Evolutionary conservation across 2,888 invertebrate species (phyloP), one percentile per base, ranked within the genome.

Genomic region (Beris chalybata): DNA sequence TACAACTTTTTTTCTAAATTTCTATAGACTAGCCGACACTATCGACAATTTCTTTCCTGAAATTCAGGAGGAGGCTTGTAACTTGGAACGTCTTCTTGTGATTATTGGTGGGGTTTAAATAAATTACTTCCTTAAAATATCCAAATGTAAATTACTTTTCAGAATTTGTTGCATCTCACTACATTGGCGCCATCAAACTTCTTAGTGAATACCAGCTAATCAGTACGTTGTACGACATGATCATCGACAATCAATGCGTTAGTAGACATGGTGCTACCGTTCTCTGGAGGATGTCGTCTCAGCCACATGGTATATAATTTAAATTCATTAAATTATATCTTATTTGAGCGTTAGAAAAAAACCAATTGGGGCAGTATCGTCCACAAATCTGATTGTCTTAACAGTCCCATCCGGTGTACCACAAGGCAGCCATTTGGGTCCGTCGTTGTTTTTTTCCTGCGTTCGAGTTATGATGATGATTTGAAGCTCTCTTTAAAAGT

Each of bases 11-110:
- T n/a, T 11, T 22, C 55, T 32, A n/a, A 13, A 13, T 55, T 48
- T 57, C n/a, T 57, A 43, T 5, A 69, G 69, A 53, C 45, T 69
- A n/a, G 55, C 61, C 59, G 31, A 50, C n/a, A 22, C 30, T 4
- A 43, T 63, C 29, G 44, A 44, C 12, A 53, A 13, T 5, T 53
- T 64, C 4, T 30, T 43, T 50, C 38, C 15, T 29, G 13, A 43
- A 52, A 30, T 59, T 7, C 54, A 55, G 4, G 59, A 59, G 4
- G 47, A 38, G 13, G 11, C 11, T 5, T 48, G 12, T 22, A 11
- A 9, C 7, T 30, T 54, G 5, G 45, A 64, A 22, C 11, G n/a
- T 4, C 13, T 73, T 3, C 53, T 31, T 68, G 71, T 31, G 13
- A 31, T 31, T 6, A 30, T 61, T 31, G 50, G 61, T 61, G 15